Base-by-base conservation (phyloP, 2,888 invertebrate species). In the Leucophenga montana region DNA sequence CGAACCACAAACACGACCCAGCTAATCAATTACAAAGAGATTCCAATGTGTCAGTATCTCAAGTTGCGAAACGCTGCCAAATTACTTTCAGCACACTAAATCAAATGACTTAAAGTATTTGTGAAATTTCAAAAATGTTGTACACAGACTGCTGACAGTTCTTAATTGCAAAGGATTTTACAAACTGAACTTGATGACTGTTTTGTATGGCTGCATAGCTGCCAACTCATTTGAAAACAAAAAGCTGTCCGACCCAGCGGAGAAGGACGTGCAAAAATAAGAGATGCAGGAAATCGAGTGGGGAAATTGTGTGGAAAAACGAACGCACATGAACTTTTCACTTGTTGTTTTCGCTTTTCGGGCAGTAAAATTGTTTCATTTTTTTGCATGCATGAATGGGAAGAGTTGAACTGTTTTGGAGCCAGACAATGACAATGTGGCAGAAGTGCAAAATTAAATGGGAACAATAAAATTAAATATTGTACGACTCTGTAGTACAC, bases 1-100 rank as follows among this genome's bases (percentile, higher is more conserved):
- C 33, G 18, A 59, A n/a, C 33, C 33, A 27, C 82, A 62, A 70
- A 73, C 73, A 76, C 77, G 76, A 79, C 81, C 71, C 71, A 73
- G 78, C 83, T 75, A 84, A 81, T 81, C 84, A 81, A 82, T 81
- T 84, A 80, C 81, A 81, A 84, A 84, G 84, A 76, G 82, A 82
- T 81, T 79, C 80, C 80, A 84, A 78, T 72, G 75, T 81, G 80
- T 82, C 80, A 77, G 77, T 68, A 44, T 53, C 75, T 65, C 80
- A 75, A 14, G 48, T 39, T 39, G 39, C 62, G 22, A 46, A 20
- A 22, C n/a, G 46, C 39, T 64, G 82, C 83, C 83, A 82, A 82
- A 82, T 84, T 84, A 83, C 81, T 79, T 80, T 78, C 74, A 84
- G 74, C 83, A 70, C 78, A 78, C 73, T 82, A 82, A 84, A 81